Evolutionary conservation across 2,113 vertebrate genomes (phyloP).

Genomic region (Chaetura pelagica): DNA sequence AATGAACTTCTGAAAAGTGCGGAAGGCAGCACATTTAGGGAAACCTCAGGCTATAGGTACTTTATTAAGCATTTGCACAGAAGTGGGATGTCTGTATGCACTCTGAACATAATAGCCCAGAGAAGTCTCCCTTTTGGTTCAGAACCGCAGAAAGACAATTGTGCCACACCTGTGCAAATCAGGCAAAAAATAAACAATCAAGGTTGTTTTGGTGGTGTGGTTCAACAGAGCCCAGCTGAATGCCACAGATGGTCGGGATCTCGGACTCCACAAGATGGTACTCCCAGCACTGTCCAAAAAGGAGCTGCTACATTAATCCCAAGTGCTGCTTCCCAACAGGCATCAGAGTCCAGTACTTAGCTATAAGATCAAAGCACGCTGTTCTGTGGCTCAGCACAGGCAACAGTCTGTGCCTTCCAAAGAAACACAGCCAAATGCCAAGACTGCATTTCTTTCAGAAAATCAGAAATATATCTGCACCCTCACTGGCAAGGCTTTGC

Average conservation of each 20-base stretch:
- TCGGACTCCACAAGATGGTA: conserved; percentile 54
- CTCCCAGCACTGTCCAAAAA: neutral
- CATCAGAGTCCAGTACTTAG: neutral
- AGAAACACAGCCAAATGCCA: neutral
- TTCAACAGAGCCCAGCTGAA: neutral
- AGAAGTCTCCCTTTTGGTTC: neutral
- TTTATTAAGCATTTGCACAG: neutral
- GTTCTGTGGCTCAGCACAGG: neutral
- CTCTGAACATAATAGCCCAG: neutral
- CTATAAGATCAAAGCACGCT: neutral
- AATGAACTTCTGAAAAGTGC: neutral
- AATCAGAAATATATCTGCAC: neutral
- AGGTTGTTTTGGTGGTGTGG: neutral
- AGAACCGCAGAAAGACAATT: neutral
- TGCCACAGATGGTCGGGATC: neutral
- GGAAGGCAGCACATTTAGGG: neutral
- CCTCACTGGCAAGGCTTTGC: neutral
- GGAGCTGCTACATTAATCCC: neutral
- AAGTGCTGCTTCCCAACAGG: neutral
- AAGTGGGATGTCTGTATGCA: neutral
- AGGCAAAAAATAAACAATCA: neutral
- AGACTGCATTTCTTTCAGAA: neutral
- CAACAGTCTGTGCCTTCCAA: neutral
- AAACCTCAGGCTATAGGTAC: neutral
- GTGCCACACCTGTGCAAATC: neutral